Evolutionary conservation across 2,888 invertebrate species (phyloP), one percentile per base, ranked within the genome.

Genomic region (Pseudococcus jackbeardsleyi): DNA sequence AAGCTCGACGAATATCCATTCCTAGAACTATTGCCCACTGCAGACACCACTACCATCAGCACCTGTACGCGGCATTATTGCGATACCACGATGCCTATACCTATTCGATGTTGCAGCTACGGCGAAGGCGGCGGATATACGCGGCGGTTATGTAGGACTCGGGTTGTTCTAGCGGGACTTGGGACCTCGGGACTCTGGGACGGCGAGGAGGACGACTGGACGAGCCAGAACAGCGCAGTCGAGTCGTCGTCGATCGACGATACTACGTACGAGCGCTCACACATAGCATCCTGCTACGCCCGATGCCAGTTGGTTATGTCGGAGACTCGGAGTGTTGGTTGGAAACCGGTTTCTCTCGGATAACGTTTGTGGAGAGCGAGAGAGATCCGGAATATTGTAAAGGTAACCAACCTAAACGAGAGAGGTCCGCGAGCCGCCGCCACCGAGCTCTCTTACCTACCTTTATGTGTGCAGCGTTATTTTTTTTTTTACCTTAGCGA

Each of bases 331-430:
- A 26, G 79, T 26, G 88, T 50, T 72, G 59, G 88, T 77, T 50
- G 88, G 79, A 86, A 88, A 88, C 88, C 88, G 88, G 88, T 88
- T 88, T 88, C 19, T 46, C 33, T 42, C 68, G 42, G 39, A 19
- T 46, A 46, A 82, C 79, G 88, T 77, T 72, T 87, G 46, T 77
- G 59, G 59, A 79, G 88, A 88, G 82, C 46, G 77, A 88, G 88
- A 72, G 88, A 88, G 88, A 88, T 88, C 88, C 88, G 88, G 88
- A 88, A 88, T 88, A 88, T 88, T 33, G 54, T 88, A 88, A 88
- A 88, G 79, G 88, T 88, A 88, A 88, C 88, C 88, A 88, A 88
- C 88, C 88, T 88, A 88, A 88, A 88, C 88, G 50, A 86, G 88
- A 87, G 87, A 88, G 82, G 88, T 88, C 79, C 77, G 88, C 77